Base-by-base conservation (phyloP, 2,113 vertebrate species). In the Nothobranchius furzeri region DNA sequence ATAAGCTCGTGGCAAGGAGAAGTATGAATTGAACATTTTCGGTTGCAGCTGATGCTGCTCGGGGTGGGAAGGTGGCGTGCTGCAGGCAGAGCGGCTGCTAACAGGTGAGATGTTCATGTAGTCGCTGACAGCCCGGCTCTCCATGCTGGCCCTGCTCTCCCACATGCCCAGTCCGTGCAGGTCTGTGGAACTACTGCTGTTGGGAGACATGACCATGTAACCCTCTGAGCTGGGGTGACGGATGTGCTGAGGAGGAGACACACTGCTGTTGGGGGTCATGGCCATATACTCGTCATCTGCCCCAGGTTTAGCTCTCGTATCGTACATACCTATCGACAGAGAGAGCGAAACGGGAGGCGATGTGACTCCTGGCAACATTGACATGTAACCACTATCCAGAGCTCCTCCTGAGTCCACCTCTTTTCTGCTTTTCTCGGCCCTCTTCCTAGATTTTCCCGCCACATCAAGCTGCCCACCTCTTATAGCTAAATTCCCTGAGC, bases 31-130 rank as follows among this genome's bases (percentile, higher is more conserved):
- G 50, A 93, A 87, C 83, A 91, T 92, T 81, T 92, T 92, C 48
- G 92, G 90, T 64, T 89, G 89, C 35, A 88, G 76, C 36, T 87
- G 85, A 60, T 90, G 87, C 64, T 90, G 91, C 64, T 93, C 93
- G 0, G 89, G 87, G 52, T 92, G 92, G 50, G 84, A 91, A 2
- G 91, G 90, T 0, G 85, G 92, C 1, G 91, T 91, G 73, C 88
- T 89, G 81, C 81, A 88, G 62, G 93, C 91, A 0, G 90, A 92
- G 42, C 92, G 92, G 58, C 81, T 87, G 68, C 88, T 92, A 43
- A 89, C 80, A 2, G 93, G 93, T 7, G 93, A 95, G 91, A 95
- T 92, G 86, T 93, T 93, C 91, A 95, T 88, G 50, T 95, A 95
- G 71, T 95, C 94, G 0, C 92, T 83, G 53, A 74, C 75, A 10